Evolutionary conservation across 2,113 vertebrate species (phyloP).

Genomic region (Erpornis zantholeuca): DNA sequence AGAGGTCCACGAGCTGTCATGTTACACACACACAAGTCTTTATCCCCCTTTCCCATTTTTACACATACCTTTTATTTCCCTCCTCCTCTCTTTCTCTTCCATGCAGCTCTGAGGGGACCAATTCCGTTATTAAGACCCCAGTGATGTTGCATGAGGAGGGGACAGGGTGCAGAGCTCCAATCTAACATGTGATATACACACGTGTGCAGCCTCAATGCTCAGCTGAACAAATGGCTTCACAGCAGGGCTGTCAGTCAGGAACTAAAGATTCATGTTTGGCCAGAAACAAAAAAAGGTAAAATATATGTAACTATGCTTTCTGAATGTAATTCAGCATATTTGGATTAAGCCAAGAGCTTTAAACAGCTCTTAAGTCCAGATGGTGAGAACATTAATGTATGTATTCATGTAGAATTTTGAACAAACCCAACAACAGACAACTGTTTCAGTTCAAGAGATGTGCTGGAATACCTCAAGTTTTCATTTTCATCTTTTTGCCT

Average conservation of each 20-base stretch:
- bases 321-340: not conserved
- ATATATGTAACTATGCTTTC: not conserved
- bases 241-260: not conserved
- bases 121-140: not conserved
- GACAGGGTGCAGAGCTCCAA: not conserved
- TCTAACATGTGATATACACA: rapidly evolving
- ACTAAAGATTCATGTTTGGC: not conserved
- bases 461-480: not conserved
- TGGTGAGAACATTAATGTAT: not conserved
- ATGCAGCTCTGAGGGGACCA: not conserved
- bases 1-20: not conserved
- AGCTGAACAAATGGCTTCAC: not conserved
- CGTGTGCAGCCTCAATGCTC: not conserved
- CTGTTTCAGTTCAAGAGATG: not conserved
- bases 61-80: not conserved
- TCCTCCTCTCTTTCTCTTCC: not conserved
- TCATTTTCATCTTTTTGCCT: not conserved
- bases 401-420: not conserved
- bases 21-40: not conserved
- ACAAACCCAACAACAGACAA: not conserved
- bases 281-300: not conserved
- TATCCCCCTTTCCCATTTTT: not conserved
- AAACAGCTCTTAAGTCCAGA: not conserved
- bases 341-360: not conserved
- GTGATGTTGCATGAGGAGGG: rapidly evolving